Percentiles rank a stretch among this genome's conserved stretches.
phyloP scores from a whole-genome alignment of 2,797 vertebrate species.

The Mastacembelus armatus region DNA sequence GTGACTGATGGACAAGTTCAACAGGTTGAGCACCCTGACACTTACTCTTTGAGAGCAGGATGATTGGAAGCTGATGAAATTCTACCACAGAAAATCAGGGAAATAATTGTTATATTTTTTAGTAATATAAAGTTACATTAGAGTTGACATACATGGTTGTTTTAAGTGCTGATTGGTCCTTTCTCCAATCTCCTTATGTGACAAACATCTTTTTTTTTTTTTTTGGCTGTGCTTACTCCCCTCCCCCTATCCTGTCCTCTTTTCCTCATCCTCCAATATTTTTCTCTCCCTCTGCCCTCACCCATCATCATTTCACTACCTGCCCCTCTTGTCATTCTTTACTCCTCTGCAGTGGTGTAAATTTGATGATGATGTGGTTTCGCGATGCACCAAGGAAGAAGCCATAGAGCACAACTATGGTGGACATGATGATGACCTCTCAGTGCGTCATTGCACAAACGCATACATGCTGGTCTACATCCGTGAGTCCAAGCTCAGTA shows the following conservation, averaged over 20 bases:
- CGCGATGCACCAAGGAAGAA: slow-evolving; percentile 98
- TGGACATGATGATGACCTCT: slow-evolving; percentile 96
- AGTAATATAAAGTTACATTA: too few species aligned
- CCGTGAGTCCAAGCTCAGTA: slow-evolving; percentile 97
- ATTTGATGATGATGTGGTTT: slow-evolving; percentile 98
- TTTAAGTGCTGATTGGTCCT: too few species aligned
- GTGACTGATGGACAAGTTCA: too few species aligned
- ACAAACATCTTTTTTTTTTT: too few species aligned
- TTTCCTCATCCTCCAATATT: neutral
- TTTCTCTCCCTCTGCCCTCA: neutral
- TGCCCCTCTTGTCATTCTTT: neutral
- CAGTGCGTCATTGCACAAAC: slow-evolving; percentile 98
- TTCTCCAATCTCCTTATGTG: too few species aligned
- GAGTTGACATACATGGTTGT: too few species aligned
- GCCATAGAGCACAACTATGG: slow-evolving; percentile 99
- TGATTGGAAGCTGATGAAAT: too few species aligned
- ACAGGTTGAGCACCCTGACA: too few species aligned
- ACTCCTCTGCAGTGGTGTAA: slow-evolving; percentile 92
- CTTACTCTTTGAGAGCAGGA: too few species aligned
- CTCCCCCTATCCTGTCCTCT: neutral
- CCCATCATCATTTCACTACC: neutral
- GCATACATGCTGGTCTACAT: slow-evolving; percentile 99
- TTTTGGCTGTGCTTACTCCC: neutral
- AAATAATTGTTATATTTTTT: too few species aligned
- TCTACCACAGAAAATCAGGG: too few species aligned